Percentiles rank a stretch among this genome's conserved stretches.
Conservation (phyloP, 2,113 vertebrate species). For the crab-eating macaque (Macaca fascicularis) region DNA sequence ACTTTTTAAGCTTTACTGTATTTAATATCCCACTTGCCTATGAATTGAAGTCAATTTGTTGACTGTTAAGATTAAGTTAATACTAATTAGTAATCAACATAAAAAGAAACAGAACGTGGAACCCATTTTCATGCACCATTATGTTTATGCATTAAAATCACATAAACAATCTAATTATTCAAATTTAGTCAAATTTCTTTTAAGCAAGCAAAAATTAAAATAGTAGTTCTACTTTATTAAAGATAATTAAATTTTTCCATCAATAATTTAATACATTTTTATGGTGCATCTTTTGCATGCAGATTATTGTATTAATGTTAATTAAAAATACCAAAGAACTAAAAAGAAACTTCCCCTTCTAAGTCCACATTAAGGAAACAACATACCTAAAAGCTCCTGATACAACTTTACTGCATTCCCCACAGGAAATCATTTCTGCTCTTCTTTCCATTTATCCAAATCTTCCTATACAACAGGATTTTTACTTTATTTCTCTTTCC, state of each 20-base stretch:
- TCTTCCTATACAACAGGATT: neutral
- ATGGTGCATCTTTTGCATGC: neutral
- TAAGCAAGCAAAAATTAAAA: neutral
- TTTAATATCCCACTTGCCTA: conserved; percentile 37
- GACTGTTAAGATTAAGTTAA: neutral
- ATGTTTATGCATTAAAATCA: conserved; percentile 7
- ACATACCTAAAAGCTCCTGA: neutral
- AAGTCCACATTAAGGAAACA: neutral
- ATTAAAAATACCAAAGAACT: neutral
- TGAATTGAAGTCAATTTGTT: neutral
- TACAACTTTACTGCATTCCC: neutral
- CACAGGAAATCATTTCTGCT: neutral
- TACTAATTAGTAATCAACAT: neutral
- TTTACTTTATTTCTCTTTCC: neutral
- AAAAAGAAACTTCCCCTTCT: neutral
- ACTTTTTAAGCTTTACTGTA: neutral
- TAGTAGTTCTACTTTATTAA: neutral
- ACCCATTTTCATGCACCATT: conserved; percentile 24
- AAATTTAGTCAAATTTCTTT: conserved; percentile 18
- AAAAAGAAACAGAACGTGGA: conserved; percentile 2
- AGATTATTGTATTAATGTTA: neutral
- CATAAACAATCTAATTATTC: conserved; percentile 22
- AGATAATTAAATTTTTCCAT: neutral
- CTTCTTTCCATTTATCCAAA: neutral
- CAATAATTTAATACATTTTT: neutral